Conservation (phyloP, 2,888 invertebrate species). For the Marasmarcha lunaedactyla region DNA sequence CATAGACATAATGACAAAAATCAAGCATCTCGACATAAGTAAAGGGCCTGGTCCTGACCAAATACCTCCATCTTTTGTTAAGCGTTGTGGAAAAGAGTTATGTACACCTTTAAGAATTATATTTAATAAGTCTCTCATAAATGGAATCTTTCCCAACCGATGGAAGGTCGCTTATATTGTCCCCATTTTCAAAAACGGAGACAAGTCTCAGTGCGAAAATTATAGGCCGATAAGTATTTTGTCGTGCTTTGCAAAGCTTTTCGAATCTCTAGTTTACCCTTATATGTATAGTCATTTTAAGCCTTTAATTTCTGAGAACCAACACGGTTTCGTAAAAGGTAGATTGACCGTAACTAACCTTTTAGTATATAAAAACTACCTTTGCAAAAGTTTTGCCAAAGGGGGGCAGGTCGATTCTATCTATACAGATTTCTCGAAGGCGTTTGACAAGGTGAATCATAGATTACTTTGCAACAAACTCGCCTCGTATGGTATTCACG, state of each 20-base stretch:
- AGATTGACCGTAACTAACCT: conserved; percentile 5
- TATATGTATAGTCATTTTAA: conserved; percentile 5
- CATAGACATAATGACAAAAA: no score
- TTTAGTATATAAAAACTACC: conserved; percentile 3
- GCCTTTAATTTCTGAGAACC: conserved; percentile 1
- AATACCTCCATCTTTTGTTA: conserved; percentile 1
- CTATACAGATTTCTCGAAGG: conserved; percentile 7
- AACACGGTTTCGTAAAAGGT: conserved; percentile 8
- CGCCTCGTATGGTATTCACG: conserved; percentile 1
- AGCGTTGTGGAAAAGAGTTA: not conserved
- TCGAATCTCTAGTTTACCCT: conserved; percentile 6
- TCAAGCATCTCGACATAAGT: not conserved
- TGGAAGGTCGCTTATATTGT: conserved; percentile 3
- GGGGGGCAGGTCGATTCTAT: conserved; percentile 9
- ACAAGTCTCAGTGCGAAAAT: conserved; percentile 1
- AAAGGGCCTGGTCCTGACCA: conserved; percentile 3
- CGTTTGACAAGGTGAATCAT: conserved; percentile 8
- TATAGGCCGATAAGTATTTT: conserved; percentile 7
- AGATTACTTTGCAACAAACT: conserved; percentile 2
- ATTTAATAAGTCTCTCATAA: not conserved
- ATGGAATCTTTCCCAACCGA: not conserved
- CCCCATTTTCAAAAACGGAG: not conserved
- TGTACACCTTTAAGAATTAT: not conserved
- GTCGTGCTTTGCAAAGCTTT: conserved; percentile 5
- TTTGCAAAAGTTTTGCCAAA: not conserved